Conservation (phyloP, 2,888 invertebrate species). For the Phyllotreta cruciferae region DNA sequence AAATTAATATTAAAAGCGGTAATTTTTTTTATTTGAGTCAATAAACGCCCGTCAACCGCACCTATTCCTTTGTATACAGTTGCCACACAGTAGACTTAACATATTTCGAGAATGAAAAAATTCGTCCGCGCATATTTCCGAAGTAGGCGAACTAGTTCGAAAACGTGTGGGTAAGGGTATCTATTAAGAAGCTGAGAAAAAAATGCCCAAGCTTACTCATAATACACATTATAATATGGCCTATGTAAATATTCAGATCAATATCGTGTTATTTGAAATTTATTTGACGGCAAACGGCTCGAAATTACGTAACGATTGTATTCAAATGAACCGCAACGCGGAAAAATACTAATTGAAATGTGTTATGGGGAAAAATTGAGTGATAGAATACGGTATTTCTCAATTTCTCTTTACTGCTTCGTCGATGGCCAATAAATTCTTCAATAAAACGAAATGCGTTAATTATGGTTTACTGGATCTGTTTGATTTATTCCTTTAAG, state of each 20-base stretch:
- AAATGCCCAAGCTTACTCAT: conserved; percentile 32
- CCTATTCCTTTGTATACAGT: conserved; percentile 27
- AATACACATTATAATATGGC: conserved; percentile 34
- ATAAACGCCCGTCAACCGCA: conserved; percentile 24
- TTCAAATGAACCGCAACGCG: conserved; percentile 24
- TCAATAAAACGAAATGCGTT: conserved; percentile 12
- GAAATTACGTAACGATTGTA: conserved; percentile 28
- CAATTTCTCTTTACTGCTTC: conserved; percentile 16
- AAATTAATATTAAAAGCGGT: conserved; percentile 12
- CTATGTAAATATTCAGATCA: conserved; percentile 34
- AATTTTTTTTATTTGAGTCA: conserved; percentile 17
- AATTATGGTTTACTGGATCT: conserved; percentile 9
- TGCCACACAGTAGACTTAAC: conserved; percentile 27
- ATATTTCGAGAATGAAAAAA: conserved; percentile 27
- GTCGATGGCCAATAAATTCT: conserved; percentile 9
- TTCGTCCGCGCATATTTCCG: conserved; percentile 27
- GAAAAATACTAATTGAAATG: conserved; percentile 22
- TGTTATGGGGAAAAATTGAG: conserved; percentile 8
- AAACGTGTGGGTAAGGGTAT: conserved; percentile 39
- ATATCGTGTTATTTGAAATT: conserved; percentile 29
- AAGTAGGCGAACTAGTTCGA: conserved; percentile 42
- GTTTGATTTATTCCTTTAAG: conserved; percentile 4
- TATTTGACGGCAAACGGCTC: conserved; percentile 26
- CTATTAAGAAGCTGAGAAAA: conserved; percentile 38
- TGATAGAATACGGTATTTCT: conserved; percentile 12